Percentiles rank a stretch among this genome's conserved stretches.
Conservation (phyloP, 2,888 invertebrate genomes). For the Meteorus cinctellus region DNA sequence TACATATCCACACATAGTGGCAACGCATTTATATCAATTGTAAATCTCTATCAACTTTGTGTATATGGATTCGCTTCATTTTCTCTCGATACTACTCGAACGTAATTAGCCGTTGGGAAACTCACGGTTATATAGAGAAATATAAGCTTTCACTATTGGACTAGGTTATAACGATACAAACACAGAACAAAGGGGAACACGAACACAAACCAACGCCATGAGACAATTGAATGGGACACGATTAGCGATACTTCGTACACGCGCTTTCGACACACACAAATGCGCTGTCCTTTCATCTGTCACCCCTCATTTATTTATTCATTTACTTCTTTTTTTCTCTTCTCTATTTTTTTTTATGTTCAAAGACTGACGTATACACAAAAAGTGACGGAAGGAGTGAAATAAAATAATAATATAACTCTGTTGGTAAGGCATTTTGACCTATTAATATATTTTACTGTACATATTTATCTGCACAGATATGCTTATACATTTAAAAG, state of each 20-base stretch:
- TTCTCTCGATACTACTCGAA: neutral
- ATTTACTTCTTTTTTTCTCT: neutral
- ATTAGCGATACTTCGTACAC: slow-evolving; percentile 23
- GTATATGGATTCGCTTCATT: slow-evolving; percentile 4
- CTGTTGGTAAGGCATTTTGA: neutral
- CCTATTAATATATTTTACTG: neutral
- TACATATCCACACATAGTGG: too few relatives aligned
- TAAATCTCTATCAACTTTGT: neutral
- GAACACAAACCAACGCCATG: neutral
- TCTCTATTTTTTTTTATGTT: slow-evolving; percentile 1
- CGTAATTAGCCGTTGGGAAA: slow-evolving; percentile 52
- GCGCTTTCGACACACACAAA: slow-evolving; percentile 22
- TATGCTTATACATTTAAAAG: neutral
- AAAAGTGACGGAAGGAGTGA: neutral
- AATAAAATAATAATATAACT: neutral
- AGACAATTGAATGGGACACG: slow-evolving; percentile 23
- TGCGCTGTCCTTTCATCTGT: slow-evolving; percentile 11
- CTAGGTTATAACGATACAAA: slow-evolving; percentile 42
- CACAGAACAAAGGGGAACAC: slow-evolving; percentile 29
- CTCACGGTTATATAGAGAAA: slow-evolving; percentile 1
- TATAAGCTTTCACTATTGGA: slow-evolving; percentile 7
- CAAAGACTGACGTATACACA: neutral
- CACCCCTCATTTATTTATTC: slow-evolving; percentile 7
- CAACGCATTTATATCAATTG: slow-evolving; percentile 7
- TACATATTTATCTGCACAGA: neutral